Evolutionary conservation across 2,888 invertebrate genomes (phyloP).

Genomic region (Taenaris catops): DNA sequence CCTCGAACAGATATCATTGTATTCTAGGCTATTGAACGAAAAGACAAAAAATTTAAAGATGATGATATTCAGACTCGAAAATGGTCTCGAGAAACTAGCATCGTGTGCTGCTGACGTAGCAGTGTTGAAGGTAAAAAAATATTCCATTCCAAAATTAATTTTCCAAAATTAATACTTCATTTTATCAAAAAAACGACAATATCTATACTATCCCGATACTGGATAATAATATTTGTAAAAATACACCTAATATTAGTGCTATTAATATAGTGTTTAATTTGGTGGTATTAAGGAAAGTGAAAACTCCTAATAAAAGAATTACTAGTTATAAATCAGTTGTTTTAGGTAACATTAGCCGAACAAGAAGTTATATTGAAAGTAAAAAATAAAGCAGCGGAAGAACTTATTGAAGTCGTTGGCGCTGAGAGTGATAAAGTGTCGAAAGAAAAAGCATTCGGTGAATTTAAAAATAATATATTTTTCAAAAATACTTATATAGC

Average conservation of each 20-base stretch:
- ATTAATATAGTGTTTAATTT: no score
- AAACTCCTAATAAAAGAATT: no score
- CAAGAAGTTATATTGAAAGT: constrained; percentile 92
- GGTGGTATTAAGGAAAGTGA: no score
- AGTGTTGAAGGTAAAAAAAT: constrained; percentile 88
- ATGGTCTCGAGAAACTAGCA: constrained; percentile 92
- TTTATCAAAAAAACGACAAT: no score
- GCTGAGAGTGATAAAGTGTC: constrained; percentile 95
- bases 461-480: constrained; percentile 16
- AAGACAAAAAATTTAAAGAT: constrained; percentile 85
- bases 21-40: constrained; percentile 83
- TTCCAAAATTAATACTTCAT: no score
- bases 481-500: neutral
- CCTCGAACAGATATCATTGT: constrained; percentile 93
- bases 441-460: constrained; percentile 90
- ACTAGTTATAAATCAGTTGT: no score
- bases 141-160: no score
- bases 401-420: constrained; percentile 91
- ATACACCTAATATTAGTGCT: no score
- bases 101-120: constrained; percentile 93
- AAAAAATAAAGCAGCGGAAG: constrained; percentile 94
- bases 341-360: constrained; percentile 75
- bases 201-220: no score
- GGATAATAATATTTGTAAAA: no score
- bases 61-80: constrained; percentile 89